Evolutionary conservation across 2,888 invertebrate species (phyloP), one percentile per base, ranked within the genome.

Genomic region (Acleris cristana): DNA sequence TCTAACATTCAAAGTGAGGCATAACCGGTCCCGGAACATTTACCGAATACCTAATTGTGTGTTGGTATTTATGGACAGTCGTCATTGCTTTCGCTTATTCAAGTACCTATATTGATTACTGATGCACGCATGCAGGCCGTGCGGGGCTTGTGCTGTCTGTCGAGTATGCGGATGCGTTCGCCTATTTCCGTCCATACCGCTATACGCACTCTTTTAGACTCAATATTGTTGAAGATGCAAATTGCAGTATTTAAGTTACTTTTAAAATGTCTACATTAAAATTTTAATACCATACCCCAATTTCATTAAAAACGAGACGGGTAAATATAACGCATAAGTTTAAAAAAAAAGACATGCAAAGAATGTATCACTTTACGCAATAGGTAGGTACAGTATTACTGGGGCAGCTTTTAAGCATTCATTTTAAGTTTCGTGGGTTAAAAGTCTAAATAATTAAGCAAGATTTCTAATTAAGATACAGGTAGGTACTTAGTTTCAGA

Each of bases 11-110:
- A 10, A 40, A 14, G 40, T 40, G 40, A 40, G 40, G 40, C 40
- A 40, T 4, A 21, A 48, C 48, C 48, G 51, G 19, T 21, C 12
- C 21, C 51, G 14, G 19, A 51, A 51, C 18, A 51, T 21, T 6
- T 21, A 51, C 19, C 51, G 12, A 19, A 18, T 12, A 14, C 18
- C 51, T 65, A 65, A 58, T 45, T 57, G 21, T 26, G 30, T 30
- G 45, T 59, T 58, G 52, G 58, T 40, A 58, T 57, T 59, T 65
- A 59, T 45, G 48, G 48, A 5, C 48, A 18, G 16, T 7, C 48
- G 48, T 48, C 48, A 44, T 56, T 21, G 56, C 56, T 56, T 44
- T 56, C 56, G 21, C 44, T 16, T 44, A 44, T 56, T 56, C 40
- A 44, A 21, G 19, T 16, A 14, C 56, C 2, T 21, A 40, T 40